Base-by-base conservation (phyloP, 2,888 invertebrate species). In the Horisme vitalbata region DNA sequence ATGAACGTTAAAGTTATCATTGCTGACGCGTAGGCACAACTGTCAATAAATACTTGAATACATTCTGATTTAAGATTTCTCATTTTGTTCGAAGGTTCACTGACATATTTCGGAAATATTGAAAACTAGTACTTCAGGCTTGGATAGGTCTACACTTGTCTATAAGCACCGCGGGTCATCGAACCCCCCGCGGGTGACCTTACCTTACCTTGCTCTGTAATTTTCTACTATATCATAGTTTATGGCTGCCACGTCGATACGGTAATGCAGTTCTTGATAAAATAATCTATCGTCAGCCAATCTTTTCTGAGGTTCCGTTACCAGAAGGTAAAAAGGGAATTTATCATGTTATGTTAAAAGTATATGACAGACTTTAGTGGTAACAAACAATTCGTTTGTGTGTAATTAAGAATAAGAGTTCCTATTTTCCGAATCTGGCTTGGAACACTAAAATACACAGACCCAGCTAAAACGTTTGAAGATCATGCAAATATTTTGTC, bases 1-100 rank as follows among this genome's bases (percentile, higher is more conserved):
- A 99, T 99, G 83, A 99, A 99, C 84, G 99, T 99, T 53, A 99
- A 99, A 85, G 99, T 99, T 30, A 99, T 99, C 75, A 99, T 99
- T 85, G 98, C 98, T 69, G 98, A 98, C 87, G 89, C 89, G 70
- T 89, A 88, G 85, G 87, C 88, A 87, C 71, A 89, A 54, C 88
- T 76, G 89, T 77, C 85, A 75, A 78, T 73, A 75, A 72, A 84
- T 31, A 48, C 68, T 67, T 73, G 55, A 65, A 49, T n/a, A n/a
- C n/a, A n/a, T n/a, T n/a, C n/a, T n/a, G n/a, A n/a, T n/a, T n/a
- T n/a, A n/a, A n/a, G n/a, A n/a, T n/a, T n/a, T n/a, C n/a, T n/a
- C n/a, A n/a, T 15, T 15, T 15, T 15, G 3, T 15, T 3, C 15
- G 3, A 15, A 18, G 6, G 18, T 18, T 18, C 33, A 27, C 15